These are phyloP conservation scores for Lasiurus cinereus DNA, from an alignment of 2,113 vertebrate genomes.

Conservation along the genomic window DNA sequence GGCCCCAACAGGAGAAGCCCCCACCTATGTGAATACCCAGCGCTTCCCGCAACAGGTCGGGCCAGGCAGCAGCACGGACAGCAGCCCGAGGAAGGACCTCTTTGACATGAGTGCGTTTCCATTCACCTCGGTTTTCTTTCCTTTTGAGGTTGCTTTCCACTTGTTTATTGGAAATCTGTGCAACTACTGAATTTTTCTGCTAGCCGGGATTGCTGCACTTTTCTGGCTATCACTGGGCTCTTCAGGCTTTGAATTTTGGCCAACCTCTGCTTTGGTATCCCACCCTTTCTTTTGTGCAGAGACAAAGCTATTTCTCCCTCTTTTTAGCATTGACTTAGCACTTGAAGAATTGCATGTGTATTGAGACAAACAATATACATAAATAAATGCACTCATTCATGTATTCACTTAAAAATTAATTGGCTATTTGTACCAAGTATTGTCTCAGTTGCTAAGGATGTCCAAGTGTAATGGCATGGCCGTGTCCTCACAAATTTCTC, in stretches of 20 bases:
- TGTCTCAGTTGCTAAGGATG: background rate
- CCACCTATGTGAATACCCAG: slow-evolving; percentile 95
- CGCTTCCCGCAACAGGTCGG: slow-evolving; percentile 91
- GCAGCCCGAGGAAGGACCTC: slow-evolving; percentile 94
- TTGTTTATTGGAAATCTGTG: background rate
- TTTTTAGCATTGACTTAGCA: background rate
- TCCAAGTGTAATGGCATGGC: background rate
- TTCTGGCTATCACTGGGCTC: background rate
- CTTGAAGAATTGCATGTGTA: background rate
- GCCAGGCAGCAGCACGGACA: slow-evolving; percentile 87
- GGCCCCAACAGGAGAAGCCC: slow-evolving; percentile 86
- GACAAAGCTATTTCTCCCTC: background rate
- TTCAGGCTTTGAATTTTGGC: background rate
- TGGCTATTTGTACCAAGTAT: background rate
- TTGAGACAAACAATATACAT: background rate
- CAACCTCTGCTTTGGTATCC: background rate
- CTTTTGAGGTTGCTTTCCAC: background rate
- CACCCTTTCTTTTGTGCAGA: background rate
- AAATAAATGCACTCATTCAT: background rate
- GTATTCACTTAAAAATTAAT: background rate
- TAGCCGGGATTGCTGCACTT: background rate
- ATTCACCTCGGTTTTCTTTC: background rate
- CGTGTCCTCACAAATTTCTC: background rate
- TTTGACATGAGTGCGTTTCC: slow-evolving; percentile 98
- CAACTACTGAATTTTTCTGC: background rate